These are phyloP conservation scores for Paralichthys olivaceus DNA, from an alignment of 2,113 vertebrate genomes.

Conservation along the genomic window DNA sequence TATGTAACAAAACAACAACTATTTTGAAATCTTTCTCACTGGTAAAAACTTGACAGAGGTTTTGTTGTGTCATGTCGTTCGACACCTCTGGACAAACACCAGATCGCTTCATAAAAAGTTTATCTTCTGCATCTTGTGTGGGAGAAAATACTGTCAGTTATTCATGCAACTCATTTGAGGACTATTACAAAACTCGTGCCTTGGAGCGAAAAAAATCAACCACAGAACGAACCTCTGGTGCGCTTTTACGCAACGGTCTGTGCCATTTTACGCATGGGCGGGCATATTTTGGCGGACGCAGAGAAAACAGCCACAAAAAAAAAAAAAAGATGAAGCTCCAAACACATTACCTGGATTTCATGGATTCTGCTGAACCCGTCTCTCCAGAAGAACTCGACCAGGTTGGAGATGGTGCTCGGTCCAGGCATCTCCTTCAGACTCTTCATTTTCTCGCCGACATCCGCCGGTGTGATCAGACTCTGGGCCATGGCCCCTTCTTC, in stretches of 20 bases:
- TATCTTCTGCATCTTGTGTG: not conserved
- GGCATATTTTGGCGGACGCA: not conserved
- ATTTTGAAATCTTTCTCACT: no score
- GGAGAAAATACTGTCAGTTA: no score
- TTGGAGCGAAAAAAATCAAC: not conserved
- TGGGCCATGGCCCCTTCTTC: constrained; percentile 46
- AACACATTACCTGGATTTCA: constrained; percentile 89
- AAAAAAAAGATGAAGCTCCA: not conserved
- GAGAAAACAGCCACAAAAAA: not conserved
- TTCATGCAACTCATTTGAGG: no score
- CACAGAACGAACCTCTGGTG: constrained; percentile 16
- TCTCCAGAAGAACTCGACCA: constrained; percentile 91
- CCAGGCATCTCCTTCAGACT: constrained; percentile 90
- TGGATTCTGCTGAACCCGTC: constrained; percentile 92
- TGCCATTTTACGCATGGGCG: constrained; percentile 50
- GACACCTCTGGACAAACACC: no score
- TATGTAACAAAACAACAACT: no score
- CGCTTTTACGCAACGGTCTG: constrained; percentile 57
- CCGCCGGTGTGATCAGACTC: constrained; percentile 23
- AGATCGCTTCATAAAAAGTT: not conserved
- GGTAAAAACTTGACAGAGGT: no score
- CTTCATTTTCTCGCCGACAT: constrained; percentile 68
- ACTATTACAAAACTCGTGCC: not conserved
- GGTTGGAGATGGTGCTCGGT: constrained; percentile 85
- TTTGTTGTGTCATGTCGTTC: no score